Evolutionary conservation across 2,113 vertebrate genomes (phyloP).

Genomic region (Calyptomena viridis): DNA sequence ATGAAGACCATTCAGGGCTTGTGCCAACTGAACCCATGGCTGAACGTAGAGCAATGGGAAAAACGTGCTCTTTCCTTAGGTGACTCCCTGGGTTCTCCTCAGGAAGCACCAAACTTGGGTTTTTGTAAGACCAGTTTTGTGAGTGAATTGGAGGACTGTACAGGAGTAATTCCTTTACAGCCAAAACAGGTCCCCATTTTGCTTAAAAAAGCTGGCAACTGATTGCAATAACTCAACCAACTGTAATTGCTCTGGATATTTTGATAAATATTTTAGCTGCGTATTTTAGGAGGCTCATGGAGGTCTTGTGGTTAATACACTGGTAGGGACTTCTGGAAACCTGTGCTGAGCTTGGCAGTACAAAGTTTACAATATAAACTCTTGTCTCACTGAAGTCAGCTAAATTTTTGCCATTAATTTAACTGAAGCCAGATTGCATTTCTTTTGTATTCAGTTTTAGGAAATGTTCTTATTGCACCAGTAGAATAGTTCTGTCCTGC

Average conservation of each 20-base stretch:
- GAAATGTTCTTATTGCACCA: neutral
- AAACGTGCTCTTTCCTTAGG: neutral
- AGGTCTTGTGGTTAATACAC: slow-evolving; percentile 4
- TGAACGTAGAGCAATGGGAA: neutral
- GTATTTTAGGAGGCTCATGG: neutral
- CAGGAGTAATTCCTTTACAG: neutral
- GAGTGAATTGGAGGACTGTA: neutral
- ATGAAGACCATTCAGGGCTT: neutral
- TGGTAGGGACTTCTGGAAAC: neutral
- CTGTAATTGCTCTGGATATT: neutral
- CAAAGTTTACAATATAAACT: neutral
- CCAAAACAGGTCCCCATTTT: neutral
- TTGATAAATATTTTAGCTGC: neutral
- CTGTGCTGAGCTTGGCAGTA: neutral
- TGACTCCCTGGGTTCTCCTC: neutral
- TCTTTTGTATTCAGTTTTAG: neutral
- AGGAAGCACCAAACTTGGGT: neutral
- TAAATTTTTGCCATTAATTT: slow-evolving; percentile 18
- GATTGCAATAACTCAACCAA: neutral
- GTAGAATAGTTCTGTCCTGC: neutral
- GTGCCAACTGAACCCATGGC: neutral
- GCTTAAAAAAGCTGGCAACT: neutral
- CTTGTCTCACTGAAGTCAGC: slow-evolving; percentile 22
- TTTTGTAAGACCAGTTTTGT: neutral
- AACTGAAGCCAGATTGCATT: neutral